Evolutionary conservation across 2,888 invertebrate genomes (phyloP), one percentile per base, ranked within the genome.

Genomic region (Watsonalla cultraria): DNA sequence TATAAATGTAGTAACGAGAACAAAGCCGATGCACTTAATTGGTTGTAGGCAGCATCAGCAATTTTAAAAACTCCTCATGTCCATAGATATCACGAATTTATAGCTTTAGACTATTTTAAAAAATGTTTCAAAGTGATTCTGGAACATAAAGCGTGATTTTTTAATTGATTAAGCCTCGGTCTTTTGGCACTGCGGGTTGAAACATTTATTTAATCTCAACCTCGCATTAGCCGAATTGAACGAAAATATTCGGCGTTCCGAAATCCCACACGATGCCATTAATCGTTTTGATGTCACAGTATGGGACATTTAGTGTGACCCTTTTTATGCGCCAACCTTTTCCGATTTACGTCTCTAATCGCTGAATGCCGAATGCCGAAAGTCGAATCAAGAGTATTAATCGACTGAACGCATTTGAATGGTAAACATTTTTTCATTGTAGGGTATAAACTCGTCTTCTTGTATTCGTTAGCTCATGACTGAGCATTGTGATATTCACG

Each of bases 231-330:
- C 65, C 60, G 82, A 78, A 83, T 86, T 82, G 82, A 77, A 80
- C 76, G 80, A 85, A 86, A 85, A 86, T 86, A 84, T 86, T 82
- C 82, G 70, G 69, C 76, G 74, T 75, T 80, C 80, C 72, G 62
- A 81, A 82, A 78, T 72, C 81, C 82, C 76, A 64, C 79, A 75
- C 78, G 74, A 74, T 73, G 78, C 81, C 88, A 90, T 90, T 87
- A 88, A 90, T 90, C 89, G 88, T 86, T 86, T 82, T 77, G 86
- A 86, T 89, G 88, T 88, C 88, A 82, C 87, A 81, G 88, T 88
- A 87, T 84, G 86, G 87, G 86, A 89, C 87, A 86, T 89, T 90
- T 87, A 88, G 88, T 87, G 86, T 84, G 86, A 89, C 89, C 88
- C 88, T 89, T 89, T 89, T 89, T 86, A 85, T 80, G 78, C 77